Conservation (phyloP, 2,113 vertebrate species). For the Xiphophorus maculatus region DNA sequence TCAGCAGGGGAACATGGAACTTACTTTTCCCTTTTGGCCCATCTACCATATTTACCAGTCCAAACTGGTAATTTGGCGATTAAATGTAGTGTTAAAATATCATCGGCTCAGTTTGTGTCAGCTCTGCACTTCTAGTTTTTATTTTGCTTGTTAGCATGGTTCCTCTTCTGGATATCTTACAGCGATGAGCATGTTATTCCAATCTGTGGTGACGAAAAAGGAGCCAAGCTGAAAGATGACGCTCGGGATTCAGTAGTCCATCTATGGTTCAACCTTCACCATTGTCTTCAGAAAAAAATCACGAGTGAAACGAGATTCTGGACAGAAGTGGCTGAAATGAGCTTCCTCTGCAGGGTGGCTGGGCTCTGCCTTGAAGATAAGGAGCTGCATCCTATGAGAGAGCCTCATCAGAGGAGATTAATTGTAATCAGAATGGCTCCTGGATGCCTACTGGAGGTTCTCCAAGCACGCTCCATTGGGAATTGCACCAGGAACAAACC, state of each 20-base stretch:
- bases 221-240: not conserved
- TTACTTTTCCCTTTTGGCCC: constrained; percentile 29
- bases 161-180: not conserved
- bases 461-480: no score
- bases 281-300: not conserved
- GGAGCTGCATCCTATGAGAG: not conserved
- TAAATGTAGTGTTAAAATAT: not conserved
- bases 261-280: not conserved
- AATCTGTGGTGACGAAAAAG: not conserved
- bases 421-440: not conserved
- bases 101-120: not conserved
- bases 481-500: no score
- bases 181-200: not conserved
- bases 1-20: constrained; percentile 49
- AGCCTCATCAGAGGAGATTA: not conserved
- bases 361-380: not conserved
- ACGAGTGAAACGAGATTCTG: not conserved
- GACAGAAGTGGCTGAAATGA: not conserved
- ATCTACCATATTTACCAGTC: constrained; percentile 17
- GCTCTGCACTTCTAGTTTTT: not conserved
- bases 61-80: not conserved
- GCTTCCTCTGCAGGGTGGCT: not conserved
- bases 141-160: not conserved
- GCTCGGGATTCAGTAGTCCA: not conserved
- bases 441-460: not conserved